Percentiles rank a stretch among this genome's conserved stretches.
Conservation (phyloP, 2,113 vertebrate genomes). For the Vidua chalybeata region DNA sequence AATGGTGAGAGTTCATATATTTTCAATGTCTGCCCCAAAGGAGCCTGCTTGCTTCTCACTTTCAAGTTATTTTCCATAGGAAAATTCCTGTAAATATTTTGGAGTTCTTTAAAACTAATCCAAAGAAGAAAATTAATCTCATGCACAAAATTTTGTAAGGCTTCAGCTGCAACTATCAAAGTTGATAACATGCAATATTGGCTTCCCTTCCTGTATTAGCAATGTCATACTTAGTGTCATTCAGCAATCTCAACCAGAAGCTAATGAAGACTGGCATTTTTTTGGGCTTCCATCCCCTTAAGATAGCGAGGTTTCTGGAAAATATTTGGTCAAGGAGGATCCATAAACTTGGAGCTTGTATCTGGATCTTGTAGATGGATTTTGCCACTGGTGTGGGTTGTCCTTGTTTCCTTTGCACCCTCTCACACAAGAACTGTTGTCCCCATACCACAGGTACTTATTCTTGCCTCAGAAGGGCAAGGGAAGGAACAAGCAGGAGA, state of each 20-base stretch:
- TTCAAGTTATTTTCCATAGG: not conserved
- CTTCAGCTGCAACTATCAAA: not conserved
- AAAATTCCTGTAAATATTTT: not conserved
- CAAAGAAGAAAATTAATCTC: not conserved
- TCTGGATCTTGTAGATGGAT: not conserved
- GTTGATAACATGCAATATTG: not conserved
- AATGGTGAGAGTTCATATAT: not conserved
- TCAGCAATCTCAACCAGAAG: not conserved
- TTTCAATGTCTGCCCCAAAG: not conserved
- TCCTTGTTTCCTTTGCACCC: not conserved
- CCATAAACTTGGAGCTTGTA: not conserved
- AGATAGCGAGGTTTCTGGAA: not conserved
- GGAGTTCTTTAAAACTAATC: not conserved
- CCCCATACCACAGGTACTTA: not conserved
- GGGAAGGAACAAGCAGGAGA: not conserved
- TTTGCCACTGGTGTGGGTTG: not conserved
- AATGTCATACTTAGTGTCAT: not conserved
- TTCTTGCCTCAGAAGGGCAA: not conserved
- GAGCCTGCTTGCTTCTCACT: not conserved
- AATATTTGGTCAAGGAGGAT: not conserved
- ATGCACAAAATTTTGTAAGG: not conserved
- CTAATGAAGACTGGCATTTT: not conserved
- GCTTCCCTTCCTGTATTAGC: not conserved
- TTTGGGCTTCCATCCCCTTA: not conserved
- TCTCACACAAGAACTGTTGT: not conserved